A percentile compares a stretch with the other conserved stretches of the same genome.
phyloP scores from a whole-genome alignment of 2,113 vertebrate genomes.

The Xiphophorus couchianus region DNA sequence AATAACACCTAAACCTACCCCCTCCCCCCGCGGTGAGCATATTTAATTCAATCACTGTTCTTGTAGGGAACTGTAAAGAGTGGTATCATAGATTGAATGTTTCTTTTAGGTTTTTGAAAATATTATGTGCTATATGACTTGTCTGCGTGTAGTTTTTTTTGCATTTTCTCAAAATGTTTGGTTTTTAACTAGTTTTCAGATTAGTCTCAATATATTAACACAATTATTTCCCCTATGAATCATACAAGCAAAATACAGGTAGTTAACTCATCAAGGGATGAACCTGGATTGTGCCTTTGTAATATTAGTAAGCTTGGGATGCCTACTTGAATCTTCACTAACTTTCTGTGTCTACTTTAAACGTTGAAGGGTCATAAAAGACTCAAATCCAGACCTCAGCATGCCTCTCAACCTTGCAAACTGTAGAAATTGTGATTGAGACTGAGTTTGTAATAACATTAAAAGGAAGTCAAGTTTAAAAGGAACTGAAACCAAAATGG shows the following conservation, averaged over 20 bases:
- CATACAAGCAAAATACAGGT: background rate
- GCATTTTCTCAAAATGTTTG: background rate
- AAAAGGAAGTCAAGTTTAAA: constrained; percentile 14
- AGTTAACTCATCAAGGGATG: background rate
- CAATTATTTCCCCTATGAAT: background rate
- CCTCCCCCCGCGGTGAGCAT: background rate
- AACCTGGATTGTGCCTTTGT: too few relatives aligned
- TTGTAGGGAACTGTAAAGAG: background rate
- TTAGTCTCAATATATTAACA: background rate
- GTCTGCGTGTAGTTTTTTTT: background rate
- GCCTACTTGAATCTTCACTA: too few relatives aligned
- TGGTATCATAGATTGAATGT: background rate
- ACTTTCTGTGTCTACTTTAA: background rate
- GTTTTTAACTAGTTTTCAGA: background rate
- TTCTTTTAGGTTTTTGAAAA: background rate
- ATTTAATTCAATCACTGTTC: background rate
- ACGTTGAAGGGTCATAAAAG: background rate
- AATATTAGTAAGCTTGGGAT: too few relatives aligned
- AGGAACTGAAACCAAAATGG: constrained; percentile 24
- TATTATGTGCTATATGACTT: too few relatives aligned
- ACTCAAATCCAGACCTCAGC: background rate
- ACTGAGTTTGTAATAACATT: background rate
- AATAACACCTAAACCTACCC: background rate
- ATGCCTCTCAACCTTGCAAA: background rate
- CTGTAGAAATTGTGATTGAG: background rate